These are phyloP conservation scores for Osmerus mordax DNA, from an alignment of 2,113 vertebrate genomes.

Conservation along the genomic window DNA sequence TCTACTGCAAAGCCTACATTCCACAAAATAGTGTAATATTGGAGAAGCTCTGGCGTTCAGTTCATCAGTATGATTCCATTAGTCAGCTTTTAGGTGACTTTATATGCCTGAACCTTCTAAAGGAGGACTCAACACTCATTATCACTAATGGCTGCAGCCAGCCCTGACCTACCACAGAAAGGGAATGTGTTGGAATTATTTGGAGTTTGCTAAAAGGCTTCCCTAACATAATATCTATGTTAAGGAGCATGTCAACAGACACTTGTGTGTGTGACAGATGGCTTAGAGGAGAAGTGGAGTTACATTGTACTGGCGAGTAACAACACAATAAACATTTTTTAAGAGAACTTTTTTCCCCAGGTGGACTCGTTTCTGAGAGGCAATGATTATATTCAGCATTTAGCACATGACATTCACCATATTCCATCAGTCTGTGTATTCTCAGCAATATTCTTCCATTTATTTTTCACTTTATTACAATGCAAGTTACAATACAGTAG, in stretches of 20 bases:
- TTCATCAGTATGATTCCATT: conserved; percentile 77
- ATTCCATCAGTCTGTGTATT: conserved; percentile 1
- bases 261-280: conserved; percentile 75
- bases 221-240: conserved; percentile 79
- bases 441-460: too few relatives aligned
- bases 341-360: conserved; percentile 55
- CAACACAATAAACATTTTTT: conserved; percentile 65
- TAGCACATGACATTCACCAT: conserved; percentile 1
- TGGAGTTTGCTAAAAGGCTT: conserved; percentile 77
- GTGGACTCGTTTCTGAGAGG: conserved; percentile 39
- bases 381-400: conserved; percentile 25
- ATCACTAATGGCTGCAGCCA: conserved; percentile 76
- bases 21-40: conserved; percentile 61
- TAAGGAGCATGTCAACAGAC: conserved; percentile 84
- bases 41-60: conserved; percentile 64
- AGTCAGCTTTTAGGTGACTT: conserved; percentile 77
- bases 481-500: too few relatives aligned
- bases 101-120: conserved; percentile 77
- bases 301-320: conserved; percentile 68
- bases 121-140: conserved; percentile 82
- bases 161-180: conserved; percentile 74
- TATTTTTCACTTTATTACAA: too few relatives aligned
- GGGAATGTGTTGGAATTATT: conserved; percentile 73
- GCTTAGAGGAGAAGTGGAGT: conserved; percentile 64
- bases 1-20: conserved; percentile 61